Conservation (phyloP, 2,113 vertebrate genomes). For the Prinia subflava region DNA sequence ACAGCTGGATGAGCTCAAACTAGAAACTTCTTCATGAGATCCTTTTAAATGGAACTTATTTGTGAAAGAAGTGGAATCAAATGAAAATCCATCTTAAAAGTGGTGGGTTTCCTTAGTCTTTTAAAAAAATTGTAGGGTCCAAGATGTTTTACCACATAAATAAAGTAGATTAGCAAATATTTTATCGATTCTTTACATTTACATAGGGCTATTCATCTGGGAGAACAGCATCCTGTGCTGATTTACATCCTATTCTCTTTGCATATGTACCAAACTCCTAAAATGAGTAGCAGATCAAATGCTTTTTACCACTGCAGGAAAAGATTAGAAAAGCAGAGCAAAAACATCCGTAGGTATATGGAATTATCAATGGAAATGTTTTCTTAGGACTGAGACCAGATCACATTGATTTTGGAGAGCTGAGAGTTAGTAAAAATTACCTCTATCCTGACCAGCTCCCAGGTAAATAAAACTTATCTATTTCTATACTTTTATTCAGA, state of each 20-base stretch:
- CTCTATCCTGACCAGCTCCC: neutral
- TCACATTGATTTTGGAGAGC: neutral
- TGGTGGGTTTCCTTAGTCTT: neutral
- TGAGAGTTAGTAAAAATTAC: neutral
- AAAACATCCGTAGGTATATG: neutral
- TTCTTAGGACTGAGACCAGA: neutral
- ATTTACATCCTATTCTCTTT: neutral
- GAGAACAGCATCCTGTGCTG: neutral
- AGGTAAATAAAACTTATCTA: neutral
- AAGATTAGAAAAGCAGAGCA: neutral
- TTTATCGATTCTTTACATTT: neutral
- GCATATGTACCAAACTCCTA: neutral
- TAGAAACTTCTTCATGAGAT: neutral
- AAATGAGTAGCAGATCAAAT: neutral
- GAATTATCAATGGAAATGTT: neutral
- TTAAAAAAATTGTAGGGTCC: neutral
- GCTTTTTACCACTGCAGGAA: neutral
- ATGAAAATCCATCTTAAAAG: neutral
- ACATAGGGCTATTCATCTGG: neutral
- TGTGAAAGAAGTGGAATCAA: neutral
- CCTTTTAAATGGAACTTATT: conserved; percentile 5
- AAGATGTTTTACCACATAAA: neutral
- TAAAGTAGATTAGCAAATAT: neutral
- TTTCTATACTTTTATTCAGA: neutral
- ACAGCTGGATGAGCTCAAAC: neutral